Conservation (phyloP, 2,888 invertebrate species). For the Tetheella fluctuosa region DNA sequence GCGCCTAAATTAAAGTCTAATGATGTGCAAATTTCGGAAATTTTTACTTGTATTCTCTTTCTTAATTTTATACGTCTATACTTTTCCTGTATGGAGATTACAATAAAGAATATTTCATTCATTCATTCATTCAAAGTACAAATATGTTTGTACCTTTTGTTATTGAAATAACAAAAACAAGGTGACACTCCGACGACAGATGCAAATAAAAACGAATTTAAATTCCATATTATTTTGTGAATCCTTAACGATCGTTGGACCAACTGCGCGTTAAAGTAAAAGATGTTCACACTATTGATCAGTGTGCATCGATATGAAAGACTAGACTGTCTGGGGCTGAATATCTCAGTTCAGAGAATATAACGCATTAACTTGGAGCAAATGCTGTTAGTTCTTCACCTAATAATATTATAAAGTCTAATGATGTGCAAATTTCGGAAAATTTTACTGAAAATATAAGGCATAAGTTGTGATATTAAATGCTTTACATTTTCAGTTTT, state of each 20-base stretch:
- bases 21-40: no score
- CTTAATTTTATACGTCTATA: no score
- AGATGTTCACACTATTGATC: background rate
- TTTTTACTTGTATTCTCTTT: no score
- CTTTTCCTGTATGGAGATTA: no score
- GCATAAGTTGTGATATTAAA: no score
- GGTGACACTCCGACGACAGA: background rate
- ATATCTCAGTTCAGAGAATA: background rate
- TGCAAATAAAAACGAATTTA: constrained; percentile 3
- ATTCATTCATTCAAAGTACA: background rate
- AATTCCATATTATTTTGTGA: background rate
- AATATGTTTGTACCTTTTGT: background rate
- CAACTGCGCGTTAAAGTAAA: background rate
- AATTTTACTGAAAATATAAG: no score
- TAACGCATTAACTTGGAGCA: background rate
- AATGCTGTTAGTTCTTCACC: background rate
- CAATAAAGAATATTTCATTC: no score
- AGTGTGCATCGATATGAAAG: background rate
- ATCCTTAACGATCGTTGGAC: background rate
- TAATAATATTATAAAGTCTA: background rate
- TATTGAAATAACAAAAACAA: background rate
- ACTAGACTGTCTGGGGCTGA: background rate
- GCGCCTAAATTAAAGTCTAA: no score
- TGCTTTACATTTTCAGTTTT: no score
- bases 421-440: no score